Base-by-base conservation (phyloP, 2,113 vertebrate species). In the Rafetus swinhoei region DNA sequence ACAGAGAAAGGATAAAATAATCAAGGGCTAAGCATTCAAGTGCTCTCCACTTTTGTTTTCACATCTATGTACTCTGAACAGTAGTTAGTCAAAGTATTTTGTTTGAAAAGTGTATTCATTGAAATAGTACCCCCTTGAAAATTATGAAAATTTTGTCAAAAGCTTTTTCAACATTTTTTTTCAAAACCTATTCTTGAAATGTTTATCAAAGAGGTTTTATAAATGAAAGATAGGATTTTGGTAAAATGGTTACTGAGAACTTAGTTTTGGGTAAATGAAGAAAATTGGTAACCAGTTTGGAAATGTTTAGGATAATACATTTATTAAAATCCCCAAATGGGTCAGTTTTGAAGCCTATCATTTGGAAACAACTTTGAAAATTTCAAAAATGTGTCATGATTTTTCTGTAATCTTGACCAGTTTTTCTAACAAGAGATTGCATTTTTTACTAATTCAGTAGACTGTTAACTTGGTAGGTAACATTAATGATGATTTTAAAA, bases 1-100 rank as follows among this genome's bases (percentile, higher is more conserved):
- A 96, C 65, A 81, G 89, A 82, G 56, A 82, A 82, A 95, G 93
- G 91, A 92, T 95, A 96, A 96, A 92, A 90, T 96, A 95, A 97
- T 95, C 93, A 82, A 74, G 35, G 24, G 60, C 82, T 96, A 86
- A 93, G 88, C 88, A 91, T 95, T 96, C 82, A 92, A 95, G 93
- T 92, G 90, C 88, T 81, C 96, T 94, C 90, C 91, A 90, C 90
- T 87, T 45, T 87, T 39, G 35, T 76, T 76, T 92, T 93, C 74
- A 92, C 90, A 94, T 92, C 95, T 96, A 56, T 45, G 22, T 56
- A 57, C 21, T 27, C 54, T 82, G 54, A 84, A 84, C 89, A 72
- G 24, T 84, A 72, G 72, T 10, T 76, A n/a, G 72, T 45, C n/a
- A 39, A 74, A 39, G 11, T 12, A 4, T 45, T 39, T 76, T 69